Evolutionary conservation across 2,888 invertebrate genomes (phyloP).

Genomic region (Dorcus parallelipipedus): DNA sequence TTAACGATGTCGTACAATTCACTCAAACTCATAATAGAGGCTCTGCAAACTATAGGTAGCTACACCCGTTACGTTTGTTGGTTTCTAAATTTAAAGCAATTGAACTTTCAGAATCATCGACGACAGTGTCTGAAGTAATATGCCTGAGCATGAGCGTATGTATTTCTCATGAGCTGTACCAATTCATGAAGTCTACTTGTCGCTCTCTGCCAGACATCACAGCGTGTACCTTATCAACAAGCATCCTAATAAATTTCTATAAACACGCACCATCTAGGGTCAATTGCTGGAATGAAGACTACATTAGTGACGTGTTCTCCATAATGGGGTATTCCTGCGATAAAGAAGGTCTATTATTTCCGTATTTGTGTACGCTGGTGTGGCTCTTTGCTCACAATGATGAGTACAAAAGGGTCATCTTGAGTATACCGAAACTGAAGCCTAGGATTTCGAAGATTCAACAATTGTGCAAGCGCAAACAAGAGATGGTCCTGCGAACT

Average conservation of each 20-base stretch:
- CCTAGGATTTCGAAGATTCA: slow-evolving; percentile 37
- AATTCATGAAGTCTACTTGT: slow-evolving; percentile 46
- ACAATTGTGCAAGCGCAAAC: slow-evolving; percentile 34
- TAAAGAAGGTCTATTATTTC: slow-evolving; percentile 62
- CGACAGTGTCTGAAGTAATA: slow-evolving; percentile 41
- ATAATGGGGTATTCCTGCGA: slow-evolving; percentile 66
- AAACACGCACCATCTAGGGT: slow-evolving; percentile 60
- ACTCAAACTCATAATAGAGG: neutral
- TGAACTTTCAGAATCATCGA: slow-evolving; percentile 46
- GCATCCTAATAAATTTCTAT: slow-evolving; percentile 64
- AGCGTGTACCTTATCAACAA: slow-evolving; percentile 53
- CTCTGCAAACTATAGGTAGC: neutral
- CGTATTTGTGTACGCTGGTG: slow-evolving; percentile 62
- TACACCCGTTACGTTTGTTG: neutral
- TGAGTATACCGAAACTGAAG: slow-evolving; percentile 32
- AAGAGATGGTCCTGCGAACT: slow-evolving; percentile 37
- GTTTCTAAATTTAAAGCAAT: neutral
- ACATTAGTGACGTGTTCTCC: slow-evolving; percentile 59
- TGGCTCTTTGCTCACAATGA: slow-evolving; percentile 63
- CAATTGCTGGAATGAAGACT: slow-evolving; percentile 60
- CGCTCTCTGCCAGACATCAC: slow-evolving; percentile 62
- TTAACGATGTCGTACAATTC: neutral
- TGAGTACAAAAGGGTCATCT: slow-evolving; percentile 47
- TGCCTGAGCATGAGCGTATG: slow-evolving; percentile 40
- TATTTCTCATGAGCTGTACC: slow-evolving; percentile 46